Evolutionary conservation across 1,140 invertebrate genomes (phyloP).

Genomic region (Teleopsis dalmanni): DNA sequence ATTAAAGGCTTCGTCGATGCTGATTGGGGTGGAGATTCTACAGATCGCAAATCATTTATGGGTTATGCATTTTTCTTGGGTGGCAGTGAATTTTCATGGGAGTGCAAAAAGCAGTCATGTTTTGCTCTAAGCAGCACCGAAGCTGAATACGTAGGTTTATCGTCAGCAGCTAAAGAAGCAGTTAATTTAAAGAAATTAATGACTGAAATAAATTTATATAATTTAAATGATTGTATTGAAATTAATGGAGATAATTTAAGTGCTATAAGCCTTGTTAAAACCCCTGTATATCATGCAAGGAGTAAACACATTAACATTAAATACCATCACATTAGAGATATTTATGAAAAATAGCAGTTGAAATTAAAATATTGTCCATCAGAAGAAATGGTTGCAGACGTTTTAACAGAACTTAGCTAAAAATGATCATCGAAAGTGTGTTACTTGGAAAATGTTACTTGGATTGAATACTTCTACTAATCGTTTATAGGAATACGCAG

Average conservation of each 20-base stretch:
- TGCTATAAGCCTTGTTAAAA: conserved; percentile 19
- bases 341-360: conserved; percentile 8
- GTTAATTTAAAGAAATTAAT: conserved; percentile 20
- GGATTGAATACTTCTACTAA: too few relatives aligned
- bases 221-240: background rate
- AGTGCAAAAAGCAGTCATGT: conserved; percentile 44
- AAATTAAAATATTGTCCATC: conserved; percentile 15
- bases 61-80: conserved; percentile 24
- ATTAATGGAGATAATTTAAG: conserved; percentile 19
- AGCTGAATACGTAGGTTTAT: too few relatives aligned
- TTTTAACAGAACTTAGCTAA: conserved; percentile 21
- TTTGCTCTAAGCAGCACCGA: too few relatives aligned
- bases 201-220: conserved; percentile 11
- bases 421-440: too few relatives aligned
- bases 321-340: conserved; percentile 27
- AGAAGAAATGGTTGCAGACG: conserved; percentile 16
- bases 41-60: conserved; percentile 30
- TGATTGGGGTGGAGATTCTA: conserved; percentile 32
- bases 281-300: conserved; percentile 20
- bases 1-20: conserved; percentile 18
- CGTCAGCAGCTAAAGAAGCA: conserved; percentile 23
- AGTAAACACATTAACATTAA: conserved; percentile 30
- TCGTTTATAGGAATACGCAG: too few relatives aligned
- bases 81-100: conserved; percentile 36
- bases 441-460: too few relatives aligned